These are phyloP conservation scores for Meliscaeva auricollis DNA, from an alignment of 2,888 invertebrate genomes.

Conservation along the genomic window DNA sequence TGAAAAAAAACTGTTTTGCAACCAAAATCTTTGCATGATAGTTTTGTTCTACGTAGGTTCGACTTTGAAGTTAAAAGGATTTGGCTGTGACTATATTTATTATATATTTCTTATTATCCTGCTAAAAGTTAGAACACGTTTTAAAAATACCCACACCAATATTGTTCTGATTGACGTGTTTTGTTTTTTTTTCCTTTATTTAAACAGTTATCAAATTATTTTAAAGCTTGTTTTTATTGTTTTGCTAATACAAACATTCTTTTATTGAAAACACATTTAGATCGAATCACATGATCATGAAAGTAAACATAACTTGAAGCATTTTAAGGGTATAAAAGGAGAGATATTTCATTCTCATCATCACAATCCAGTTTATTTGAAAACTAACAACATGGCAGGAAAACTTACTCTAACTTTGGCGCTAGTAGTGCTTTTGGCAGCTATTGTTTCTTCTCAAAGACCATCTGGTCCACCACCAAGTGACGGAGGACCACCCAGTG, in stretches of 20 bases:
- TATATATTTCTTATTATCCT: no score
- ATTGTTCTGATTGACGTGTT: no score
- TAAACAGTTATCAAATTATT: background rate
- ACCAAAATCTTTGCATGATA: no score
- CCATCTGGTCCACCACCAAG: background rate
- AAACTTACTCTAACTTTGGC: background rate
- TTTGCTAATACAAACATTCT: background rate
- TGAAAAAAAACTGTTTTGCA: no score
- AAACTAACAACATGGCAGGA: background rate
- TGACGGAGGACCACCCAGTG: background rate
- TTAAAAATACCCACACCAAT: no score
- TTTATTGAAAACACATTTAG: background rate
- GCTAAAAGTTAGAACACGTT: no score
- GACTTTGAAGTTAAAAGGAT: no score
- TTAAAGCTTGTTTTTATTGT: background rate
- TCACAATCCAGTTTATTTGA: background rate
- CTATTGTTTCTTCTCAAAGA: background rate
- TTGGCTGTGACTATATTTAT: no score
- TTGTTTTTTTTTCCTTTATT: no score
- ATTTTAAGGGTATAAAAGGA: background rate
- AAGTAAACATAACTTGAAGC: background rate
- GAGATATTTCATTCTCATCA: background rate
- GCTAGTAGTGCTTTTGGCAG: background rate
- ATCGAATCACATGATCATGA: background rate
- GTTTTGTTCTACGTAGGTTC: no score